phyloP scores from a whole-genome alignment of 1,140 invertebrate genomes.

The Drosophila leontia region DNA sequence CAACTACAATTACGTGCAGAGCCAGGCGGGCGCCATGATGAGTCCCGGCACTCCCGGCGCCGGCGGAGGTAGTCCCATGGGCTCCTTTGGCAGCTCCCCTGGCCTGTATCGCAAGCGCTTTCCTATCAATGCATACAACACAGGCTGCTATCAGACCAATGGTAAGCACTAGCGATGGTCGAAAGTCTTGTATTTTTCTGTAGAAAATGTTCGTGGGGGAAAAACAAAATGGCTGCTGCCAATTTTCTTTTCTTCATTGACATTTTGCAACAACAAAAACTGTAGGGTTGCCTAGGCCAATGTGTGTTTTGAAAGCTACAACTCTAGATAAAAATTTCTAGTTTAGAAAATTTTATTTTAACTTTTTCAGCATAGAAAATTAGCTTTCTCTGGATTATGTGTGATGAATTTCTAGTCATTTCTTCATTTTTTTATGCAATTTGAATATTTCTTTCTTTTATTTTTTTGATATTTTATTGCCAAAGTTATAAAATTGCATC shows the following conservation, averaged over 20 bases:
- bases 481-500: no score
- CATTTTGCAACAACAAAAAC: background rate
- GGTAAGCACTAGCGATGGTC: constrained; percentile 46
- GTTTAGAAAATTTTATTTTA: background rate
- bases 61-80: constrained; percentile 25
- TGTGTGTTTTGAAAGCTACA: background rate
- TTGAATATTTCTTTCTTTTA: background rate
- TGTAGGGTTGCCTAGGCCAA: background rate
- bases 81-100: constrained; percentile 25
- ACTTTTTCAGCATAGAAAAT: no score
- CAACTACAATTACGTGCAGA: constrained; percentile 62
- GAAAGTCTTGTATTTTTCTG: background rate
- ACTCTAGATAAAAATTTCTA: background rate
- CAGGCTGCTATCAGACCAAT: constrained; percentile 55
- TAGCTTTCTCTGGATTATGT: no score
- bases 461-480: background rate
- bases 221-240: background rate
- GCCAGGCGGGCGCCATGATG: constrained; percentile 47
- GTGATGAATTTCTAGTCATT: no score
- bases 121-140: constrained; percentile 49
- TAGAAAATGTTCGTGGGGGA: background rate
- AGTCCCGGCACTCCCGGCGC: background rate
- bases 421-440: no score
- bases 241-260: background rate
- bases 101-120: constrained; percentile 67